A percentile compares a stretch with the other conserved stretches of the same genome.
Conservation (phyloP, 2,113 vertebrate genomes). For the Rhodinocichla rosea region DNA sequence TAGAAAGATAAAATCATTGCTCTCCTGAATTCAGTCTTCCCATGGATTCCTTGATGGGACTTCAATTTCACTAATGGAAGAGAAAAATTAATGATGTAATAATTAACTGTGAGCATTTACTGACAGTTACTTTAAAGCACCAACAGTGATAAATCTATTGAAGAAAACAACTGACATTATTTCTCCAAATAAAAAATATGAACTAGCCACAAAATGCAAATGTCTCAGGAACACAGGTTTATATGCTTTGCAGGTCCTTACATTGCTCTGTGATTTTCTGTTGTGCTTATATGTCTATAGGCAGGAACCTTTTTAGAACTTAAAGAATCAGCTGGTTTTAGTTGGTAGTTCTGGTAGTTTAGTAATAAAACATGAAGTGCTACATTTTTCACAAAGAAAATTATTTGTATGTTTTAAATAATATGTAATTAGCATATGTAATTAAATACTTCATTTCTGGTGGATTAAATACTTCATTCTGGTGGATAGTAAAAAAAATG, state of each 20-base stretch:
- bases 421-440: not conserved
- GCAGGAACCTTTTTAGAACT: not conserved
- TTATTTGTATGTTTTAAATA: not conserved
- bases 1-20: not conserved
- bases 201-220: not conserved
- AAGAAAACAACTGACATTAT: not conserved
- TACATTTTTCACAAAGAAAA: not conserved
- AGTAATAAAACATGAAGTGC: not conserved
- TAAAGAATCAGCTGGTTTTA: not conserved
- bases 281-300: not conserved
- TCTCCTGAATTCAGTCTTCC: not conserved
- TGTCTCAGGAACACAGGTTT: not conserved
- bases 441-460: conserved; percentile 39
- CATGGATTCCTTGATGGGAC: not conserved
- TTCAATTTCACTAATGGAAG: not conserved
- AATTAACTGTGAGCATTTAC: not conserved
- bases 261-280: not conserved
- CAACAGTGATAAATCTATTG: not conserved
- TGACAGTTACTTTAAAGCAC: not conserved
- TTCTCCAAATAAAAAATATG: not conserved
- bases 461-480: too few relatives aligned
- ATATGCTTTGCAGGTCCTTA: not conserved
- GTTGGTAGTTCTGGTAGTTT: not conserved
- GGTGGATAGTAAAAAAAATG: conserved; percentile 42
- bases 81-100: not conserved